Percentiles rank a stretch among this genome's conserved stretches.
These are phyloP conservation scores for Lerema accius DNA, from an alignment of 1,140 invertebrate genomes.

Conservation along the genomic window DNA sequence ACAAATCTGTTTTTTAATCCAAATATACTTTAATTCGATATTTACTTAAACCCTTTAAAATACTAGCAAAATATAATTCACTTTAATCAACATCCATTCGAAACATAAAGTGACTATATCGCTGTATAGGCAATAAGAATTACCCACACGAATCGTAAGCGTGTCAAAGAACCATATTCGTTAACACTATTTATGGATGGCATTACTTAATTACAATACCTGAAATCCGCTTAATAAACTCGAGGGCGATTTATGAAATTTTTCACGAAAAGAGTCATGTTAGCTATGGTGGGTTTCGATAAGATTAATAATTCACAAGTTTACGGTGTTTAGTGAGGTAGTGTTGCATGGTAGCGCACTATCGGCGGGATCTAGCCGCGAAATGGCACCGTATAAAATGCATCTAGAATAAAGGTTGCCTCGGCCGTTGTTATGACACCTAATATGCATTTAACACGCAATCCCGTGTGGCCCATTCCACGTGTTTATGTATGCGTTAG, in stretches of 20 bases:
- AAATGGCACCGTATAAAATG: conserved; percentile 69
- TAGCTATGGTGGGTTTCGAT: conserved; percentile 56
- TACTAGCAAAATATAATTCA: no score
- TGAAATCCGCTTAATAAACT: conserved; percentile 61
- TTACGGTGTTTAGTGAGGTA: conserved; percentile 75
- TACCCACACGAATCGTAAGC: conserved; percentile 16
- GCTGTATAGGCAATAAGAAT: conserved; percentile 12
- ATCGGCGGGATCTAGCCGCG: conserved; percentile 65
- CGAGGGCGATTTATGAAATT: conserved; percentile 73
- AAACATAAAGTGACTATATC: neutral
- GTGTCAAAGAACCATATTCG: conserved; percentile 13
- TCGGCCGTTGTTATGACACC: conserved; percentile 70
- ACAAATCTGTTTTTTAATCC: no score
- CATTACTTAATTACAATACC: conserved; percentile 39
- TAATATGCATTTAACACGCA: conserved; percentile 76
- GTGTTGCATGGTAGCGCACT: conserved; percentile 70
- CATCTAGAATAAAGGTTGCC: conserved; percentile 63
- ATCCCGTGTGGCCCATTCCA: conserved; percentile 54
- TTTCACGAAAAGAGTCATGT: conserved; percentile 72
- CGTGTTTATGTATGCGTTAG: conserved; percentile 48
- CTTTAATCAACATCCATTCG: no score
- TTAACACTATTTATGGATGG: conserved; percentile 33
- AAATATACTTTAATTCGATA: no score
- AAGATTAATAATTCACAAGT: conserved; percentile 82
- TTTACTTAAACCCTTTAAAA: no score